A percentile compares a stretch with the other conserved stretches of the same genome.
These are phyloP conservation scores for Choloepus didactylus DNA, from an alignment of 2,797 vertebrate genomes.

Conservation along the genomic window DNA sequence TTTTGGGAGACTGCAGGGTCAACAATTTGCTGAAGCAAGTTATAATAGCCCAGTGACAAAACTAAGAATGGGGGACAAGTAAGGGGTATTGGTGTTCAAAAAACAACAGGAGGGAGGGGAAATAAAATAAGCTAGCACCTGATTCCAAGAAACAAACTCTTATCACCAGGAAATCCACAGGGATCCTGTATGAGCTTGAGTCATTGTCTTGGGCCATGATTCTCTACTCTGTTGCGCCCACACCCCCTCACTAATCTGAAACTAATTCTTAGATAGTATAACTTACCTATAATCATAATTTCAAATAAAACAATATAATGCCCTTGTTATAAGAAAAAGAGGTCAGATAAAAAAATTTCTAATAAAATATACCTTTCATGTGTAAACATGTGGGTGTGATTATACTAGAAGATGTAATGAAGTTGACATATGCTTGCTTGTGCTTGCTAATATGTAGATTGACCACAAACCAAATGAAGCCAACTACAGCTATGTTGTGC, in stretches of 20 bases:
- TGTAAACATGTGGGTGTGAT: not conserved
- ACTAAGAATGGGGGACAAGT: not conserved
- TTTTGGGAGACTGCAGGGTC: not conserved
- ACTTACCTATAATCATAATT: not conserved
- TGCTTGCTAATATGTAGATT: too few species aligned
- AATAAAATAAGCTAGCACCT: not conserved
- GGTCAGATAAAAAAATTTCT: not conserved
- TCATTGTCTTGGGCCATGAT: too few species aligned
- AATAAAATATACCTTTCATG: not conserved
- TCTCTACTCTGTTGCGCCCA: not conserved
- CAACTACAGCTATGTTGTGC: not conserved
- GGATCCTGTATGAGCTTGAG: not conserved
- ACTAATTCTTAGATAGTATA: not conserved
- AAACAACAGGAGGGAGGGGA: not conserved
- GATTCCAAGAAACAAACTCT: not conserved
- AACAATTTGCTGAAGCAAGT: not conserved
- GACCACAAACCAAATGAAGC: not conserved
- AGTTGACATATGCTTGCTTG: not conserved
- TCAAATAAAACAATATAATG: not conserved
- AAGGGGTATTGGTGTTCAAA: not conserved
- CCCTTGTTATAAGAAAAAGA: not conserved
- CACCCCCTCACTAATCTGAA: not conserved
- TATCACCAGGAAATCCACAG: not conserved
- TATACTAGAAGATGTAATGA: not conserved
- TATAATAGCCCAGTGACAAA: not conserved